A percentile compares a stretch with the other conserved stretches of the same genome.
Conservation (phyloP, 2,113 vertebrate genomes). For the Microtus oregoni region DNA sequence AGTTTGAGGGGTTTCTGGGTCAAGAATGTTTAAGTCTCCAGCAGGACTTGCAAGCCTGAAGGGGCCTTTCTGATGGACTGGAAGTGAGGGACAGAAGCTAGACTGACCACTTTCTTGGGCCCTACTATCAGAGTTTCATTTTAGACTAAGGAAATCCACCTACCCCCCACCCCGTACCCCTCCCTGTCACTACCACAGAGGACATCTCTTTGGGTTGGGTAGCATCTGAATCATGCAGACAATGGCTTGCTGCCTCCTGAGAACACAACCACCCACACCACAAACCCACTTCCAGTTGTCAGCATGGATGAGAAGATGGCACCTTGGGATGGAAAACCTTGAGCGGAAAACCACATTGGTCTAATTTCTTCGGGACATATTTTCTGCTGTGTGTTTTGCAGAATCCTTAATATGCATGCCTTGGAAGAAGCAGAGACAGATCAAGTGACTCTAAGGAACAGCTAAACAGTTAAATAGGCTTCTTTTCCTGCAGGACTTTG, state of each 20-base stretch:
- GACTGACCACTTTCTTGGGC: not conserved
- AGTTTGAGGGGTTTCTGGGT: not conserved
- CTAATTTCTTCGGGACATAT: not conserved
- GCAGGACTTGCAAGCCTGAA: not conserved
- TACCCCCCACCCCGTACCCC: not conserved
- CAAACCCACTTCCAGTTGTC: not conserved
- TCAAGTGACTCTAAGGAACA: not conserved
- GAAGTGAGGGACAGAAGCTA: not conserved
- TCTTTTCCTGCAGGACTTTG: conserved; percentile 39
- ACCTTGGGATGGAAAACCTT: not conserved
- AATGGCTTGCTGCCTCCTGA: not conserved
- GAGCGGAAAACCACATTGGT: not conserved
- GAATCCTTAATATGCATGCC: not conserved
- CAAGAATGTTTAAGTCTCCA: not conserved
- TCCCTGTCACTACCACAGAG: not conserved
- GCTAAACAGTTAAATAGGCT: not conserved
- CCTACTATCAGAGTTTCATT: not conserved
- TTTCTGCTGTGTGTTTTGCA: not conserved
- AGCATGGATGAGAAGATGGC: not conserved
- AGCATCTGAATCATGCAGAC: not conserved
- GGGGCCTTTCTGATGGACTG: not conserved
- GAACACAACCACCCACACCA: not conserved
- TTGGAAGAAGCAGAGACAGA: not conserved
- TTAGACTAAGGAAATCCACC: not conserved
- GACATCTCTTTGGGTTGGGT: not conserved